Percentiles rank a stretch among this genome's conserved stretches.
Evolutionary conservation across 2,888 invertebrate species (phyloP).

Genomic region (Acronicta alni): DNA sequence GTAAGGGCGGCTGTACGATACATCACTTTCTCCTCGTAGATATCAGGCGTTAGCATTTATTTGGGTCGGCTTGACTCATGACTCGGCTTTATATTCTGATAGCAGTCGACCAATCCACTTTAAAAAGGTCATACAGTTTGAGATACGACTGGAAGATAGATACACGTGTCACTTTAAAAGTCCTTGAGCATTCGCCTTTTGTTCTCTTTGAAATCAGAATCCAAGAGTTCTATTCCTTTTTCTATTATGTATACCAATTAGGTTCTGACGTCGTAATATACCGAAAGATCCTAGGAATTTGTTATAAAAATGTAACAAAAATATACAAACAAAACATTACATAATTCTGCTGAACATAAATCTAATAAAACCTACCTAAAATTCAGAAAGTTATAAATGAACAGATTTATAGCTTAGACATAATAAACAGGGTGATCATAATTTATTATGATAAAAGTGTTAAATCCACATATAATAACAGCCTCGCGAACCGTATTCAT

Average conservation of each 20-base stretch:
- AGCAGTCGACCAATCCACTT: constrained; percentile 69
- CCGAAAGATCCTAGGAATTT: neutral
- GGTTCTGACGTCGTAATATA: neutral
- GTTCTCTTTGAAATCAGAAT: constrained; percentile 4
- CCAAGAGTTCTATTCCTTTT: constrained; percentile 4
- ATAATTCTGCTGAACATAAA: constrained; percentile 25
- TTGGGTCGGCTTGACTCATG: constrained; percentile 80
- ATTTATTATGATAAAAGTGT: constrained; percentile 34
- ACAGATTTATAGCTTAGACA: constrained; percentile 25
- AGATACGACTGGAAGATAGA: constrained; percentile 52
- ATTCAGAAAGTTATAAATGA: constrained; percentile 55
- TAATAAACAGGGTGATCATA: constrained; percentile 40
- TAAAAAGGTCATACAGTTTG: constrained; percentile 73
- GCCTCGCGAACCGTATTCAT: constrained; percentile 56
- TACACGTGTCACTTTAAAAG: constrained; percentile 32
- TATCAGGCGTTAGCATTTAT: constrained; percentile 74
- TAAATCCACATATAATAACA: constrained; percentile 38
- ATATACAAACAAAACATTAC: constrained; percentile 13
- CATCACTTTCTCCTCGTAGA: constrained; percentile 84
- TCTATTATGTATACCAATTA: neutral
- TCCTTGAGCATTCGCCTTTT: constrained; percentile 21
- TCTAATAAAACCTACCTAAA: constrained; percentile 16
- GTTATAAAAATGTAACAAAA: constrained; percentile 12
- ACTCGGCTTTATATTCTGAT: constrained; percentile 77
- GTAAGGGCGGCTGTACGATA: constrained; percentile 76